Evolutionary conservation across 2,888 invertebrate species (phyloP).

Genomic region (Resseliella maxima): DNA sequence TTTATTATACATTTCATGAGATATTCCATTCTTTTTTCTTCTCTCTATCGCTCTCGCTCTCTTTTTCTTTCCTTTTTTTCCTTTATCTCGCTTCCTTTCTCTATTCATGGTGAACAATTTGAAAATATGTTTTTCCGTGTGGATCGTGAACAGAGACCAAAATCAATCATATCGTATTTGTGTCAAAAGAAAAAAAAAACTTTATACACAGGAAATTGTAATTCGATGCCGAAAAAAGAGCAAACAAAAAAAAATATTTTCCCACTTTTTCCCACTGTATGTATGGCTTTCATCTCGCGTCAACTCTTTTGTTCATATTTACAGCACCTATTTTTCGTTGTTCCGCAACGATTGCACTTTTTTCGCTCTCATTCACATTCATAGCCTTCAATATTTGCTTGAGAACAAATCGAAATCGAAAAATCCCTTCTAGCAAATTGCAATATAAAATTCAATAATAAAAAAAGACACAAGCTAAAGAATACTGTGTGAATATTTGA

Average conservation of each 20-base stretch:
- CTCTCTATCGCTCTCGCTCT: too few relatives aligned
- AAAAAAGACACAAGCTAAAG: not conserved
- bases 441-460: not conserved
- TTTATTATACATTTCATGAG: not conserved
- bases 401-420: not conserved
- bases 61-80: too few relatives aligned
- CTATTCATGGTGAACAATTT: not conserved
- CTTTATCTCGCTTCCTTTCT: too few relatives aligned
- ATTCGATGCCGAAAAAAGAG: not conserved
- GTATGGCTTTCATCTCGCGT: not conserved
- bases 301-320: conserved; percentile 8
- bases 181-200: conserved; percentile 55
- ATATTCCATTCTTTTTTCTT: not conserved
- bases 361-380: not conserved
- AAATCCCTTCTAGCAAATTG: conserved; percentile 1
- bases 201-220: conserved; percentile 39
- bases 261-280: not conserved
- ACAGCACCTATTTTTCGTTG: not conserved
- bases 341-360: not conserved
- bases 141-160: not conserved
- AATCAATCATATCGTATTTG: conserved; percentile 30
- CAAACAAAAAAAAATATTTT: not conserved
- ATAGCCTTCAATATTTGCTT: not conserved
- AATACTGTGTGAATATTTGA: conserved; percentile 1
- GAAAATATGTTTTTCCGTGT: not conserved